A percentile compares a stretch with the other conserved stretches of the same genome.
These are phyloP conservation scores for Steinernema hermaphroditum DNA, from an alignment of 2,888 invertebrate genomes.

Conservation along the genomic window DNA sequence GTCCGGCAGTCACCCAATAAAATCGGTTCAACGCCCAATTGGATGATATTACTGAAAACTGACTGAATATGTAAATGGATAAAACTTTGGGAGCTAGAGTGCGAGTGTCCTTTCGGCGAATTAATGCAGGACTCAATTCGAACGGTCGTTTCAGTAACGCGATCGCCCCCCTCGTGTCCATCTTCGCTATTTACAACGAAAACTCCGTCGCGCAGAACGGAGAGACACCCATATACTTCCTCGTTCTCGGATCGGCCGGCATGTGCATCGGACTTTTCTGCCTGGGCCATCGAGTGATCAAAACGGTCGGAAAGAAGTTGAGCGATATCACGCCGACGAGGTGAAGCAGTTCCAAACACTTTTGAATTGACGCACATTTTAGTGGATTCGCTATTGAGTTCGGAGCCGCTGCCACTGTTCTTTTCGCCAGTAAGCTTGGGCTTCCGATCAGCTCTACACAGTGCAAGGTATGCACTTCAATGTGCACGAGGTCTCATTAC, in stretches of 20 bases:
- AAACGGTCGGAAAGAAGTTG: conserved; percentile 92
- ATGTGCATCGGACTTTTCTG: conserved; percentile 94
- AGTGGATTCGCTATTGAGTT: conserved; percentile 89
- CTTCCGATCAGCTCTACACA: conserved; percentile 92
- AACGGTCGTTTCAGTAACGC: conserved; percentile 74
- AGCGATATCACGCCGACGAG: conserved; percentile 94
- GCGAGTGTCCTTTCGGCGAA: no score
- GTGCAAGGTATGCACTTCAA: conserved; percentile 79
- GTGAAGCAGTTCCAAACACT: conserved; percentile 69
- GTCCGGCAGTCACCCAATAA: no score
- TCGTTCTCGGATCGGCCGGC: conserved; percentile 91
- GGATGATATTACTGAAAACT: no score
- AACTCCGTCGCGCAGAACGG: conserved; percentile 74
- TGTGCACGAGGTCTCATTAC: no score
- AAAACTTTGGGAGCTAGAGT: no score
- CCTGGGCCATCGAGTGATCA: conserved; percentile 92
- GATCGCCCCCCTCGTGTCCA: conserved; percentile 90
- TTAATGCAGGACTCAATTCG: not conserved
- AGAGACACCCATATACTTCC: conserved; percentile 70
- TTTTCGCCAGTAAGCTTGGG: conserved; percentile 92
- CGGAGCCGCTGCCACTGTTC: conserved; percentile 91
- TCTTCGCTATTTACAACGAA: conserved; percentile 87
- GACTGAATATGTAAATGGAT: no score
- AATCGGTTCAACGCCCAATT: no score
- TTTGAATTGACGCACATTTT: conserved; percentile 7